Evolutionary conservation across 2,797 vertebrate genomes (phyloP), one percentile per base, ranked within the genome.

Genomic region (Thunnus albacares): DNA sequence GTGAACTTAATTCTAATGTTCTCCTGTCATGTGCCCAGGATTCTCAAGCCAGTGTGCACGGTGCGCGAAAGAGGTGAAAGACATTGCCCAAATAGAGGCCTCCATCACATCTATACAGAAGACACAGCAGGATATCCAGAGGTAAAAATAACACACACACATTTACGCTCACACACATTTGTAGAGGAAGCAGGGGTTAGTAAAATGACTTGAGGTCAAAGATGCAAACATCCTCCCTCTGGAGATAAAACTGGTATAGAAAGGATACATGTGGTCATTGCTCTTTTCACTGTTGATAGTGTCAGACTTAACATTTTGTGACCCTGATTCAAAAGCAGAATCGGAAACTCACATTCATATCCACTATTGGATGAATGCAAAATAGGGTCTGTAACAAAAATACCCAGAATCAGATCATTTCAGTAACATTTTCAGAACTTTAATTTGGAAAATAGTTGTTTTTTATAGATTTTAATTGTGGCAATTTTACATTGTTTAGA

Each of bases 41-140:
- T 96, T 96, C 77, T 79, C 87, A 20, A 91, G 77, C 61, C 90
- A 94, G 4, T 98, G 98, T 0, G 74, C 95, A 12, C 95, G 95
- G 77, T 99, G 98, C 41, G 96, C 88, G 80, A 97, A 97, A 90
- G 97, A 97, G 83, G 93, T 88, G 17, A 95, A 95, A 88, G 95
- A 97, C 86, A 93, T 99, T 8, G 95, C 94, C 55, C 92, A 96
- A 72, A 96, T 99, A 45, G 97, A 98, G 72, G 95, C 96, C 51
- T 97, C 97, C 0, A 93, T 99, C 77, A 91, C 95, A 58, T 97
- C 97, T 17, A 95, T 98, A 86, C 96, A 96, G 91, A 97, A 93
- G 87, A 96, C 97, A 13, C 98, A 99, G 89, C 96, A 97, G 86
- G 97, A 99, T 72, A 98, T 99, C 81, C 97, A 98, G 94, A 97